phyloP scores from a whole-genome alignment of 2,113 vertebrate species.

The Mastomys natalensis region DNA sequence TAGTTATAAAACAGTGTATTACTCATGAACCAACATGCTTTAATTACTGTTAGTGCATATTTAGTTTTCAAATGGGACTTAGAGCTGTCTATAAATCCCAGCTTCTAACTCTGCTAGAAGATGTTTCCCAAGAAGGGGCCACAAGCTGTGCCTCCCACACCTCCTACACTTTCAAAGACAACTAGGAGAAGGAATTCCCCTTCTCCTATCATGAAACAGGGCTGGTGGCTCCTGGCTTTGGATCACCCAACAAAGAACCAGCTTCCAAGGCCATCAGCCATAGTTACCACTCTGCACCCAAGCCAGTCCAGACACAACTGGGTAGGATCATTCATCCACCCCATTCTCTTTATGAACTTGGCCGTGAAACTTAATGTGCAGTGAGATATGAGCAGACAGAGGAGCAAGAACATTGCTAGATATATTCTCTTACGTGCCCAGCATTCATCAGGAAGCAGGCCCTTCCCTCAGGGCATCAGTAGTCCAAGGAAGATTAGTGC shows the following conservation, averaged over 20 bases:
- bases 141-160: neutral
- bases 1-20: constrained; percentile 88
- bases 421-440: accelerated
- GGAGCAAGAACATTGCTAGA: neutral
- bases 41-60: constrained; percentile 87
- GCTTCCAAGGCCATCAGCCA: accelerated
- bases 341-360: neutral
- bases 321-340: neutral
- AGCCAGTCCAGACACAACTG: too few relatives aligned
- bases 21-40: constrained; percentile 88
- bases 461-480: neutral
- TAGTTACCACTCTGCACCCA: neutral
- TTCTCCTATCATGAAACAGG: neutral
- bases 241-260: neutral
- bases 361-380: neutral
- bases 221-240: neutral
- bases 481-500: neutral
- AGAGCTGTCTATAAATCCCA: constrained; percentile 78
- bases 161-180: neutral
- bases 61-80: constrained; percentile 86
- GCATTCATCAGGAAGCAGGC: neutral
- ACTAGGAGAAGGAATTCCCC: neutral
- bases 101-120: constrained; percentile 59
- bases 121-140: constrained; percentile 13
- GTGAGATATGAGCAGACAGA: neutral